phyloP scores from a whole-genome alignment of 2,797 vertebrate genomes.

The Leucoraja ocellata region DNA sequence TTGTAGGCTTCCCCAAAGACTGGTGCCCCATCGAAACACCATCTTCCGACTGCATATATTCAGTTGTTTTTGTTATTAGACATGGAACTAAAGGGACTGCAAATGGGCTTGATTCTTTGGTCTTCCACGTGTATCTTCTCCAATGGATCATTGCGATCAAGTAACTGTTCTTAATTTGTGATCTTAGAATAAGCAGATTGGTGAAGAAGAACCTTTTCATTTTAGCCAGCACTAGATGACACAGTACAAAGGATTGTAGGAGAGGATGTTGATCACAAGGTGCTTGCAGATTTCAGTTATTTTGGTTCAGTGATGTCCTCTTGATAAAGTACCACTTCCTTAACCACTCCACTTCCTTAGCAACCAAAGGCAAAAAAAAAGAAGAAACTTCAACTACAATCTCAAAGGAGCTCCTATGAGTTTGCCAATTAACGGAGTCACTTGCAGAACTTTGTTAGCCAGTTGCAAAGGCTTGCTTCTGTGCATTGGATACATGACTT shows the following conservation, averaged over 20 bases:
- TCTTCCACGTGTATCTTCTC: background rate
- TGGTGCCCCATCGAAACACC: no score
- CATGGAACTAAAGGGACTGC: background rate
- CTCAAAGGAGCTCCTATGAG: conserved; percentile 9
- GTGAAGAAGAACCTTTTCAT: no score
- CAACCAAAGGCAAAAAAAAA: conserved; percentile 19
- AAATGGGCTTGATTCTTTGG: background rate
- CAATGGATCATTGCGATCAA: background rate
- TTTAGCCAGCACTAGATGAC: background rate
- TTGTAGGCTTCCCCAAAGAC: no score
- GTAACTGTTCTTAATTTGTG: background rate
- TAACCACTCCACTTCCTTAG: conserved; percentile 28
- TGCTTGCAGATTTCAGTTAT: conserved; percentile 31
- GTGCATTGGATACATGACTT: background rate
- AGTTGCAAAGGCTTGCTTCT: background rate
- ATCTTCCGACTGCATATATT: no score
- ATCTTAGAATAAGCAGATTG: background rate
- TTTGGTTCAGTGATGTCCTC: conserved; percentile 24
- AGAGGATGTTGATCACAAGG: conserved; percentile 30
- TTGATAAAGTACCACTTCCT: conserved; percentile 33
- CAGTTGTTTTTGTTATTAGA: background rate
- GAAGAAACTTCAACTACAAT: background rate
- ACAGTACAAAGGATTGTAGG: background rate
- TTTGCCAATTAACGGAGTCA: background rate
- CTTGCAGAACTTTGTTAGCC: background rate